Evolutionary conservation across 2,113 vertebrate genomes (phyloP).

Genomic region (Diphyllodes magnificus): DNA sequence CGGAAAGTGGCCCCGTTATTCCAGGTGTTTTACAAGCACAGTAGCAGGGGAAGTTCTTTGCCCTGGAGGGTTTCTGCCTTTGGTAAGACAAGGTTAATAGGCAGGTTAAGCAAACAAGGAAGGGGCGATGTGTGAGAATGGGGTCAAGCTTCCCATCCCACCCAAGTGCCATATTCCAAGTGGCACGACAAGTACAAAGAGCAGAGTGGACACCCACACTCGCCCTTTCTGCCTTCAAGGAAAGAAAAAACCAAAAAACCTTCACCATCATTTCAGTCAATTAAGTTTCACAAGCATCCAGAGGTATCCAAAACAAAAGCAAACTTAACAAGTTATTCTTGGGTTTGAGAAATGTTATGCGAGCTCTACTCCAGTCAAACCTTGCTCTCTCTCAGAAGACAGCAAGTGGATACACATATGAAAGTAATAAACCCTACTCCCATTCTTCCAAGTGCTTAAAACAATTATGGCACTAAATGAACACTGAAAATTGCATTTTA

Average conservation of each 20-base stretch:
- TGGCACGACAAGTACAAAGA: neutral
- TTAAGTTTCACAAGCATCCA: conserved; percentile 32
- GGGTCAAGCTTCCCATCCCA: neutral
- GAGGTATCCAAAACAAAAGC: conserved; percentile 51
- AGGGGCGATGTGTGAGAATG: neutral
- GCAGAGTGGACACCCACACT: neutral
- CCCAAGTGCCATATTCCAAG: neutral
- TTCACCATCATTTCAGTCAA: neutral
- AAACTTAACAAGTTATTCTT: conserved; percentile 55
- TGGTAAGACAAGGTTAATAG: conserved; percentile 31
- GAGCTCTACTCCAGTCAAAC: neutral
- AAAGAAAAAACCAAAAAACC: neutral
- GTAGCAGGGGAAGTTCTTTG: conserved; percentile 17
- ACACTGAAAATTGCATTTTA: neutral
- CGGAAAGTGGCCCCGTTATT: neutral
- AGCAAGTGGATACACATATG: conserved; percentile 34
- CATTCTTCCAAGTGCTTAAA: conserved; percentile 44
- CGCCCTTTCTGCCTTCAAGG: neutral
- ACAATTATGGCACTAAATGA: conserved; percentile 9
- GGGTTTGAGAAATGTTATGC: conserved; percentile 9
- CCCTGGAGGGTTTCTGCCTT: conserved; percentile 7
- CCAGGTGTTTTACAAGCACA: conserved; percentile 30
- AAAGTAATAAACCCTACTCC: conserved; percentile 47
- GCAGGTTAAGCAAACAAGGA: conserved; percentile 33
- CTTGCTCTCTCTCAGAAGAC: neutral